These are phyloP conservation scores for Megamerina dolium DNA, from an alignment of 2,888 invertebrate genomes.

Conservation along the genomic window DNA sequence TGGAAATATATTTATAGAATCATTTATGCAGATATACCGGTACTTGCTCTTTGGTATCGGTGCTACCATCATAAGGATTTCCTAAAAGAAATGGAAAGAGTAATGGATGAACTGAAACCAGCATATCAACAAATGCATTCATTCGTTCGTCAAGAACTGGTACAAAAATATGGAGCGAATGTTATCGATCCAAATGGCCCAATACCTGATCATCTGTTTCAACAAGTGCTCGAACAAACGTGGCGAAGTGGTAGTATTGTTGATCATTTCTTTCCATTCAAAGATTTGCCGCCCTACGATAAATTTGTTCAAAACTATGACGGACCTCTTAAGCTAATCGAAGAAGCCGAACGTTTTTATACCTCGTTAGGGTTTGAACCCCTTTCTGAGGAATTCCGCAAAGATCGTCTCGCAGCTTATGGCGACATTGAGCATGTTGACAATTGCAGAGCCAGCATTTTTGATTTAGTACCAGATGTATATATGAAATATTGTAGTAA, in stretches of 20 bases:
- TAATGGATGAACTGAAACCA: slow-evolving; percentile 53
- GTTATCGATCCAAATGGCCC: slow-evolving; percentile 61
- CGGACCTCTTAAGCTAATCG: slow-evolving; percentile 34
- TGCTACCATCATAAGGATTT: slow-evolving; percentile 35
- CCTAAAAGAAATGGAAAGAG: slow-evolving; percentile 40
- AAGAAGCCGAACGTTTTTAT: slow-evolving; percentile 41
- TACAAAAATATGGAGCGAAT: slow-evolving; percentile 63
- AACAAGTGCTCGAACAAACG: slow-evolving; percentile 48
- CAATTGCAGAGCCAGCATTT: slow-evolving; percentile 43
- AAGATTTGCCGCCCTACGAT: slow-evolving; percentile 39
- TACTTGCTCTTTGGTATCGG: slow-evolving; percentile 36
- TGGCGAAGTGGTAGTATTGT: slow-evolving; percentile 42
- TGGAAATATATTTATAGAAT: not conserved
- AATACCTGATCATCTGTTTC: slow-evolving; percentile 71
- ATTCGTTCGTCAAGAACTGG: slow-evolving; percentile 66
- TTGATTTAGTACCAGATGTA: slow-evolving; percentile 40
- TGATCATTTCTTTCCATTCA: slow-evolving; percentile 36
- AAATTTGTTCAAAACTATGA: slow-evolving; percentile 32
- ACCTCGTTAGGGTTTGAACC: slow-evolving; percentile 37
- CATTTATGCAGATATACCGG: slow-evolving; percentile 26
- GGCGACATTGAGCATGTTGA: slow-evolving; percentile 34
- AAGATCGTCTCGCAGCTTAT: slow-evolving; percentile 35
- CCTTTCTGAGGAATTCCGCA: slow-evolving; percentile 31
- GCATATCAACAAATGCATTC: slow-evolving; percentile 76
- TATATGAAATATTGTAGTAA: slow-evolving; percentile 46